Base-by-base conservation (phyloP, 2,113 vertebrate genomes). In the Oncorhynchus tshawytscha region DNA sequence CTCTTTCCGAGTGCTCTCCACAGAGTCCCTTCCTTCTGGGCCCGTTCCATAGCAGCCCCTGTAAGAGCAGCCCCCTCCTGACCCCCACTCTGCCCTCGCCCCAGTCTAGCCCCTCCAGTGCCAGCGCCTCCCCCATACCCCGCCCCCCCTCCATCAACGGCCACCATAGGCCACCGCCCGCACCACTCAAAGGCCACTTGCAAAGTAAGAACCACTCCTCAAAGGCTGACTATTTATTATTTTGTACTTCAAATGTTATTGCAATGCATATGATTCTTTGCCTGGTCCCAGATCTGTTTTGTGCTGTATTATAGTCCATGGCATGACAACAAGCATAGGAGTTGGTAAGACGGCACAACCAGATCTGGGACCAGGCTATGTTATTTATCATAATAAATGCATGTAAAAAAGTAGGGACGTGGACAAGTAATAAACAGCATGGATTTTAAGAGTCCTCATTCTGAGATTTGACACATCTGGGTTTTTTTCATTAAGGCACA, bases 1-100 rank as follows among this genome's bases (percentile, higher is more conserved):
- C 95, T 1, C 92, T 99, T 85, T 96, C 98, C 0, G 88, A 98
- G 7, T 98, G 98, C 0, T 97, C 98, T 48, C 95, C 96, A 69
- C 87, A 91, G 84, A 97, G 95, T 81, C 94, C 96, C 27, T 96
- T 95, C 86, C 84, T 98, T 96, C 77, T 96, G 96, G 0, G 97
- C 62, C 87, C 88, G 0, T 87, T 89, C 71, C 90, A 89, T 80
- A 92, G 90, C 87, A 92, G 81, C 34, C 34, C 34, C 1, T 39
- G 34, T 39, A 7, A 39, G 7, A 39, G 34, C 34, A 39, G 34
- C 72, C 86, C 79, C 3, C 67, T 90, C 0, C 87, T 90, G 71
- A 91, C 90, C 0, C 91, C 92, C 75, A 88, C 90, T 48, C 3
- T 80, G 57, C 80, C 88, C 27, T 92, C 90, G 1, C 87, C 91